Evolutionary conservation across 2,888 invertebrate species (phyloP), one percentile per base, ranked within the genome.

Genomic region (Endomychus coccineus): DNA sequence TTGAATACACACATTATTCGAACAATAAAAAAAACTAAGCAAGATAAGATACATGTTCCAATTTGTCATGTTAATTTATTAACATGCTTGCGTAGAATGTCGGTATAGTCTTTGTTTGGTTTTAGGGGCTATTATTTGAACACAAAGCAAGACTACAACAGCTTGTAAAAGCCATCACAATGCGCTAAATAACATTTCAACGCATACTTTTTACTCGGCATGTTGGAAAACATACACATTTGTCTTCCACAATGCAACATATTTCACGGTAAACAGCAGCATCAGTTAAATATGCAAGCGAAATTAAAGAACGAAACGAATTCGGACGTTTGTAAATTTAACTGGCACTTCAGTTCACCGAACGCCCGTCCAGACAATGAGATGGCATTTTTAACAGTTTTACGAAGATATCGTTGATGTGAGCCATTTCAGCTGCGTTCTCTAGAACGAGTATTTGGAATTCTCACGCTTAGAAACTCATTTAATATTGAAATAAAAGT

Each of bases 121-220:
- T 35, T 36, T 27, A n/a, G 36, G 16, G 30, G 23, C 31, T 25
- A 23, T 36, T 30, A 38, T 27, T 27, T 32, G 34, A 19, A 27
- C 15, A 31, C 40, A 36, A 31, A 40, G 39, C 35, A 28, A 28
- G n/a, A 30, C 39, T 15, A 17, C 32, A 36, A 11, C 16, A 13
- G 50, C 44, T 50, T 43, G 51, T 49, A 50, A 45, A 45, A 48
- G 44, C 45, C 51, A 45, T 50, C 51, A 50, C 51, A 48, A 45
- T 46, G 48, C 40, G 51, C 52, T 49, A 54, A 54, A 54, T 54
- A 54, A 52, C 52, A 49, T 55, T 55, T 54, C 52, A 50, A 40
- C 49, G 49, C 46, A 43, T 41, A 50, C 48, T 51, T 52, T 52
- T 47, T 48, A 37, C 17, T 32, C 44, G 45, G 34, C 51, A 34